Percentiles rank a stretch among this genome's conserved stretches.
phyloP scores from a whole-genome alignment of 2,888 invertebrate species.

The Diaprepes abbreviatus region DNA sequence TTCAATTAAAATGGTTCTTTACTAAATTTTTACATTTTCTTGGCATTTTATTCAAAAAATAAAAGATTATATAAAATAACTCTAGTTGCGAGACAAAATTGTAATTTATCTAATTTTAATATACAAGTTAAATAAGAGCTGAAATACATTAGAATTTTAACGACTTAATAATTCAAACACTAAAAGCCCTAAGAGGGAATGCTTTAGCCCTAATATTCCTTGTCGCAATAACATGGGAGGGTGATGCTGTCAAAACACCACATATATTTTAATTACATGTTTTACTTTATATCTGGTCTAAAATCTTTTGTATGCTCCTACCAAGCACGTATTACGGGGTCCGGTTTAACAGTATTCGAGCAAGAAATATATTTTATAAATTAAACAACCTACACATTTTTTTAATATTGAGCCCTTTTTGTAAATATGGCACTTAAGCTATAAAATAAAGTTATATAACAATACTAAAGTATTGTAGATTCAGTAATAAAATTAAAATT shows the following conservation, averaged over 20 bases:
- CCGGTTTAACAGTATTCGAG: background rate
- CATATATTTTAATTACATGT: conserved; percentile 66
- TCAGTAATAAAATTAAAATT: too few species aligned
- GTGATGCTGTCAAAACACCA: conserved; percentile 64
- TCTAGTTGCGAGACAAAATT: background rate
- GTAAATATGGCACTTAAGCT: too few species aligned
- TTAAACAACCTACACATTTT: too few species aligned
- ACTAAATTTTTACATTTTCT: too few species aligned
- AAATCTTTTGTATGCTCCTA: conserved; percentile 22
- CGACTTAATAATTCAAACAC: conserved; percentile 54
- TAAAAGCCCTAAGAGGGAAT: conserved; percentile 50
- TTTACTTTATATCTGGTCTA: conserved; percentile 61
- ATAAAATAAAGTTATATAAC: too few species aligned
- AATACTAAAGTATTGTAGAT: too few species aligned
- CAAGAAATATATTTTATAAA: too few species aligned
- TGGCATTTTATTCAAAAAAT: too few species aligned
- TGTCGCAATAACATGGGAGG: conserved; percentile 49
- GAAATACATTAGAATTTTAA: conserved; percentile 25
- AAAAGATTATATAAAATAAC: too few species aligned
- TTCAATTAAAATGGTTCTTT: too few species aligned
- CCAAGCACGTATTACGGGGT: conserved; percentile 25
- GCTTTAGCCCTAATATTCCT: conserved; percentile 40
- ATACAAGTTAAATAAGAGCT: background rate
- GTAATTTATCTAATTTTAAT: too few species aligned
- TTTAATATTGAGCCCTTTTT: too few species aligned